Percentiles rank a stretch among this genome's conserved stretches.
These are phyloP conservation scores for Malurus melanocephalus DNA, from an alignment of 2,113 vertebrate genomes.

Conservation along the genomic window DNA sequence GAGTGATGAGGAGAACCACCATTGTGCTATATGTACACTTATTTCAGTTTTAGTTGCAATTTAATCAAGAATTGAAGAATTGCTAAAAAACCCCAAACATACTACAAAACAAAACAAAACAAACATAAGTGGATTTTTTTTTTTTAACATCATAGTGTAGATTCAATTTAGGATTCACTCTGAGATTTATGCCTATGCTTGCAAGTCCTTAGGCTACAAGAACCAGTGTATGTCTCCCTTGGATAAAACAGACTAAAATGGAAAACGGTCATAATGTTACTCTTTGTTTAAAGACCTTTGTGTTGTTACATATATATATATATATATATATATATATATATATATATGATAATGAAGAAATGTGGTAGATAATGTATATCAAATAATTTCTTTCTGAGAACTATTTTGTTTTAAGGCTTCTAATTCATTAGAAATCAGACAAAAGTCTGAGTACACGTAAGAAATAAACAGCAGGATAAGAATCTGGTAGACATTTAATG, in stretches of 20 bases:
- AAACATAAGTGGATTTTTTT: neutral
- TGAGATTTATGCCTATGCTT: neutral
- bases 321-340: too few relatives aligned
- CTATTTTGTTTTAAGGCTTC: neutral
- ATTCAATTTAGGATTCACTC: neutral
- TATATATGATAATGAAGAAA: neutral
- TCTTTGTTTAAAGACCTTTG: neutral
- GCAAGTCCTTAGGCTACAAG: neutral
- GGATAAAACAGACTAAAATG: neutral
- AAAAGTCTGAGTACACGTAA: neutral
- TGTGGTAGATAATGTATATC: accelerated
- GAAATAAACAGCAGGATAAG: neutral
- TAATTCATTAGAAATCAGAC: neutral
- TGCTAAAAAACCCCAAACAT: neutral
- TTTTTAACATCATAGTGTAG: neutral
- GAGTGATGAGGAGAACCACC: neutral
- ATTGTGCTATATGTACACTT: neutral
- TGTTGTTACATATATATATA: neutral
- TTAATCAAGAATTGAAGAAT: neutral
- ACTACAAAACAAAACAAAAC: neutral
- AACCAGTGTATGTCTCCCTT: neutral
- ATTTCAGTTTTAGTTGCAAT: neutral
- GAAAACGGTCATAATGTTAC: neutral
- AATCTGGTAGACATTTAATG: neutral
- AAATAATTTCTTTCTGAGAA: neutral